phyloP scores from a whole-genome alignment of 2,888 invertebrate species.

The Sesia bembeciformis region DNA sequence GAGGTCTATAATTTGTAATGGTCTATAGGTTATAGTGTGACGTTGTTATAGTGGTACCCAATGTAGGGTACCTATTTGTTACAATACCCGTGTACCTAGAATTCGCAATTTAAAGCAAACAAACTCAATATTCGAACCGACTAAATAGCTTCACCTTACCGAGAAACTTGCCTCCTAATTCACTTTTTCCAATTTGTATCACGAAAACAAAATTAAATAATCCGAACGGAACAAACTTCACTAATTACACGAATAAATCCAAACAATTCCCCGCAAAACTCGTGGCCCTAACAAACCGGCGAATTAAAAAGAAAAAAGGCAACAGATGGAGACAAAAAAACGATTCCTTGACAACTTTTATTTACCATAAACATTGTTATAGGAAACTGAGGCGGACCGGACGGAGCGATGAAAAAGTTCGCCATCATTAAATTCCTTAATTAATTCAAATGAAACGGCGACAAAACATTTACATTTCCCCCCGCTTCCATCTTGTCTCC shows the following conservation, averaged over 20 bases:
- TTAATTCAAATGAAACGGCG: slow-evolving; percentile 73
- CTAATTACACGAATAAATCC: slow-evolving; percentile 73
- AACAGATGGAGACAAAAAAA: slow-evolving; percentile 60
- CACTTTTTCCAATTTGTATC: slow-evolving; percentile 49
- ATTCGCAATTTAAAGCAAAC: not conserved
- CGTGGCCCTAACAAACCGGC: slow-evolving; percentile 47
- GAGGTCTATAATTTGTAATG: no score
- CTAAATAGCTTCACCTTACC: not conserved
- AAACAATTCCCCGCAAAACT: slow-evolving; percentile 53
- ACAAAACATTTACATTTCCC: slow-evolving; percentile 63
- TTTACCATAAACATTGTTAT: slow-evolving; percentile 73
- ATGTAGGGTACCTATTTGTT: no score
- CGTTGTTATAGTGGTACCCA: no score
- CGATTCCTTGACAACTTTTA: slow-evolving; percentile 72
- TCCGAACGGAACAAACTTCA: slow-evolving; percentile 65
- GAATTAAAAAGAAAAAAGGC: slow-evolving; percentile 61
- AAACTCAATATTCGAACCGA: slow-evolving; percentile 2
- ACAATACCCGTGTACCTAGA: not conserved
- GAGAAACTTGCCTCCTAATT: slow-evolving; percentile 28
- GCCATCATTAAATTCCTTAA: slow-evolving; percentile 70
- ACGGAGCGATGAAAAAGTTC: slow-evolving; percentile 60
- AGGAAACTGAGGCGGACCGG: slow-evolving; percentile 28
- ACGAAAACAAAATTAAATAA: slow-evolving; percentile 60
- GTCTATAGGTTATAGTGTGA: no score
- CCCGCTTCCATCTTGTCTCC: slow-evolving; percentile 47